A percentile compares a stretch with the other conserved stretches of the same genome.
phyloP scores from a whole-genome alignment of 2,113 vertebrate species.

The Anseranas semipalmata region DNA sequence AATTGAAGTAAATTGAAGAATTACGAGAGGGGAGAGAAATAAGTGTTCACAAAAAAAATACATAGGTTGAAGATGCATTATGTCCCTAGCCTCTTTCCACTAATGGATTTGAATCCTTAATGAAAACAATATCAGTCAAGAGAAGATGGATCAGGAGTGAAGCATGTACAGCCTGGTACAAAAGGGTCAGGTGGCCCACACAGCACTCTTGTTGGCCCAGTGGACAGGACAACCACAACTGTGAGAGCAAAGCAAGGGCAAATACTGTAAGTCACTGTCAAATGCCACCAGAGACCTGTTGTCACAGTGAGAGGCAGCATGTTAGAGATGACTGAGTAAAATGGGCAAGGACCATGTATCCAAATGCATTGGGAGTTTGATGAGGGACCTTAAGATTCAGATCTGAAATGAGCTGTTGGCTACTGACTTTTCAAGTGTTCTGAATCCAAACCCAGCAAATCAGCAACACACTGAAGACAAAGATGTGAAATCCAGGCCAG shows the following conservation, averaged over 20 bases:
- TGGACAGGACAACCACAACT: background rate
- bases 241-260: background rate
- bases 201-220: background rate
- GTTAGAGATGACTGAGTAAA: background rate
- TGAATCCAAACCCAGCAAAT: background rate
- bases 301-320: background rate
- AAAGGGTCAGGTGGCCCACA: background rate
- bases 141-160: background rate
- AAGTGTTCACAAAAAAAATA: background rate
- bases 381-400: background rate
- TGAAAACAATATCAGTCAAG: background rate
- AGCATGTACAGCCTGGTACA: background rate
- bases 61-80: background rate
- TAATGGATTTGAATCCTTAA: conserved; percentile 3
- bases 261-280: background rate
- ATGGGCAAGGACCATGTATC: background rate
- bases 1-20: conserved; percentile 1
- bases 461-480: background rate
- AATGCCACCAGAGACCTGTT: background rate
- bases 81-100: background rate
- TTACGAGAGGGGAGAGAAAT: background rate
- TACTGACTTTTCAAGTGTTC: background rate
- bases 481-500: background rate
- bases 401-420: background rate
- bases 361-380: background rate